phyloP scores from a whole-genome alignment of 2,113 vertebrate species.

The Atlantisia rogersi region DNA sequence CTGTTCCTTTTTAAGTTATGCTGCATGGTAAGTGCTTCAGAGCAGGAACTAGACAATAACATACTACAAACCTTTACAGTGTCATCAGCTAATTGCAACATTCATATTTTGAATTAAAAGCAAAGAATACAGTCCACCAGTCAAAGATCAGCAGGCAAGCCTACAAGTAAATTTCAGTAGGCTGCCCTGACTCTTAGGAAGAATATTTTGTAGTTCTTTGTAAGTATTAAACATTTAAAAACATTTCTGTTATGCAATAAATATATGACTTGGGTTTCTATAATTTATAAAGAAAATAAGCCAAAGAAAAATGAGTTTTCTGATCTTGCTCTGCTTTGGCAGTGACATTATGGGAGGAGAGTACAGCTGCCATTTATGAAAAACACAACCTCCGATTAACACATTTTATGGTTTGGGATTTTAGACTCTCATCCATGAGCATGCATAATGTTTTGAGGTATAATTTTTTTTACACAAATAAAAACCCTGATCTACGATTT shows the following conservation, averaged over 20 bases:
- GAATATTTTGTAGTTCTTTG: conserved; percentile 8
- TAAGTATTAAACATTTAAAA: background rate
- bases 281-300: conserved; percentile 40
- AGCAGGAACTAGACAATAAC: background rate
- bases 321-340: conserved; percentile 16
- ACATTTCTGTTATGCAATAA: background rate
- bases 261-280: background rate
- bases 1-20: background rate
- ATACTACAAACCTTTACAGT: background rate
- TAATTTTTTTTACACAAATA: conserved; percentile 37
- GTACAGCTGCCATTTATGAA: conserved; percentile 46
- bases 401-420: conserved; percentile 52
- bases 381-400: conserved; percentile 41
- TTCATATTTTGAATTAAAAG: background rate
- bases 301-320: conserved; percentile 31
- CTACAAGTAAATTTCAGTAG: background rate
- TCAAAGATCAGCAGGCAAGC: background rate
- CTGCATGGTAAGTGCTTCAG: background rate
- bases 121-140: background rate
- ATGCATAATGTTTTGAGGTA: conserved; percentile 38
- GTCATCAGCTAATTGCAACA: background rate
- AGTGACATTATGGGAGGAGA: conserved; percentile 30
- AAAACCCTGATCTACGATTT: conserved; percentile 11
- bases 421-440: conserved; percentile 33
- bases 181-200: background rate